These are phyloP conservation scores for Pristionchus maxplancki DNA, from an alignment of 2,888 invertebrate genomes.

Conservation along the genomic window DNA sequence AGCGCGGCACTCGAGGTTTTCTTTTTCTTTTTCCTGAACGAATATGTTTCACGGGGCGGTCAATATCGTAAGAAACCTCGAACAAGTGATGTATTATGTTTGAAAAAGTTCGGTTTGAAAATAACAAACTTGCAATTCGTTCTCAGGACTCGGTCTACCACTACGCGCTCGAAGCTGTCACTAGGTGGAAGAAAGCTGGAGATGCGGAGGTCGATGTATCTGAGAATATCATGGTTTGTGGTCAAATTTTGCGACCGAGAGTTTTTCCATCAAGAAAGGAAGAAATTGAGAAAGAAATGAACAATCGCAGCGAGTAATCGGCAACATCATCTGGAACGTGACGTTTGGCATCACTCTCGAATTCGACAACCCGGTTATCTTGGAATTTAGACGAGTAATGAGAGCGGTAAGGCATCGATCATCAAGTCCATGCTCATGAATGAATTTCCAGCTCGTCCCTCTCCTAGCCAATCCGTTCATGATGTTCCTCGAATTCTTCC, in stretches of 20 bases:
- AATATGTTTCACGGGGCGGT: no score
- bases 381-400: neutral
- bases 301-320: neutral
- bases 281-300: no score
- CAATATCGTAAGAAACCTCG: no score
- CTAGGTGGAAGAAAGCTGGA: neutral
- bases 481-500: neutral
- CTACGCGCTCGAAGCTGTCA: neutral
- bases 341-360: neutral
- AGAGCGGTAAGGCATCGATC: neutral
- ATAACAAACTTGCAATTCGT: neutral
- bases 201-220: neutral
- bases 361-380: neutral
- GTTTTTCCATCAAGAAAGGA: no score
- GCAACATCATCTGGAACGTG: neutral
- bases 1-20: neutral
- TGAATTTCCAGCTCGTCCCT: neutral
- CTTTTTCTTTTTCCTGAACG: neutral
- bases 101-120: no score
- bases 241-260: neutral
- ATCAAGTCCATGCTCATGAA: neutral
- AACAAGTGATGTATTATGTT: no score
- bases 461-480: neutral
- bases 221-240: neutral
- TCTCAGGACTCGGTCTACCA: neutral